Percentiles rank a stretch among this genome's conserved stretches.
Conservation (phyloP, 2,113 vertebrate genomes). For the Hippocampus guttulatus region DNA sequence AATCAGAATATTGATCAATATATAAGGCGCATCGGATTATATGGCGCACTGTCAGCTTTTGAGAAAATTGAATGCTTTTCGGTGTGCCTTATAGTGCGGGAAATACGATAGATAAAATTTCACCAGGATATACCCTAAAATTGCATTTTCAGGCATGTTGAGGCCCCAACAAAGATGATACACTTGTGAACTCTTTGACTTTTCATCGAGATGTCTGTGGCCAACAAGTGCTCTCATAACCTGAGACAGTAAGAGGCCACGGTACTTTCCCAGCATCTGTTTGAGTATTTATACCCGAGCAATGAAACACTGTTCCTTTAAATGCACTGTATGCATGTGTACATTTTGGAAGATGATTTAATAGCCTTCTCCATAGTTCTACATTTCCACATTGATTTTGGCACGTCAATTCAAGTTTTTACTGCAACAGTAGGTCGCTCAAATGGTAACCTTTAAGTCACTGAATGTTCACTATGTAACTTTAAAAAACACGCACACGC, state of each 20-base stretch:
- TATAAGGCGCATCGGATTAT: too few relatives aligned
- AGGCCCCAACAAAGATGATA: too few relatives aligned
- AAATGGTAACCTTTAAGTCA: not conserved
- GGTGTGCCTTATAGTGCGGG: too few relatives aligned
- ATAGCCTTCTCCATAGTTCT: slow-evolving; percentile 1
- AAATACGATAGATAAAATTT: too few relatives aligned
- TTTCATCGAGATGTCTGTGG: slow-evolving; percentile 37
- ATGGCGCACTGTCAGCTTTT: too few relatives aligned
- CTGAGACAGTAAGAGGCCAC: slow-evolving; percentile 55
- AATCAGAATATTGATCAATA: too few relatives aligned
- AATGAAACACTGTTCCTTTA: slow-evolving; percentile 24
- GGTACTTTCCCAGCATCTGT: slow-evolving; percentile 71
- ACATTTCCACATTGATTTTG: not conserved
- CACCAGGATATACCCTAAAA: too few relatives aligned
- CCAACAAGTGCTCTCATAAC: slow-evolving; percentile 60
- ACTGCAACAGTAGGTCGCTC: not conserved
- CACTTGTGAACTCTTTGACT: not conserved
- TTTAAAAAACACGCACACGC: not conserved
- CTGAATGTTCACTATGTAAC: not conserved
- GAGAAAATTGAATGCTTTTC: too few relatives aligned
- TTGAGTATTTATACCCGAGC: slow-evolving; percentile 66
- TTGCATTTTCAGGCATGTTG: too few relatives aligned
- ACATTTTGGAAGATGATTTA: not conserved
- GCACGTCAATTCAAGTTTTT: not conserved
- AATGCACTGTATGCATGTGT: slow-evolving; percentile 15